Evolutionary conservation across 2,888 invertebrate species (phyloP).

Genomic region (Timandra comae): DNA sequence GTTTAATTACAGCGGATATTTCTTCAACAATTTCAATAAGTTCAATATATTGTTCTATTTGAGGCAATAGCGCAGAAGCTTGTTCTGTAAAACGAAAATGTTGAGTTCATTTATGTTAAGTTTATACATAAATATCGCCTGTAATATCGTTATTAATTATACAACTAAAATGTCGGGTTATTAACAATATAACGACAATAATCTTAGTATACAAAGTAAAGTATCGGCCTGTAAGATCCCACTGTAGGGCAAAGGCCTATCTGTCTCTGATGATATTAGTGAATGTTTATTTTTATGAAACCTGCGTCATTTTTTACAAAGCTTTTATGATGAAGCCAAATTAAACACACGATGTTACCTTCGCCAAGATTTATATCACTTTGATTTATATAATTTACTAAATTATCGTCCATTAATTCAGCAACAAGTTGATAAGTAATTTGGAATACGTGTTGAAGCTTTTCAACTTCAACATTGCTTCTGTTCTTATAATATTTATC

Average conservation of each 20-base stretch:
- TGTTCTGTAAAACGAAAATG: slow-evolving; percentile 36
- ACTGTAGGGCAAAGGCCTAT: too few species aligned
- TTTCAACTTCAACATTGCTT: slow-evolving; percentile 26
- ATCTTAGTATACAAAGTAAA: too few species aligned
- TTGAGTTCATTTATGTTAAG: too few species aligned
- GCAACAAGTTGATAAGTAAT: slow-evolving; percentile 36
- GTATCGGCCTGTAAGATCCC: too few species aligned
- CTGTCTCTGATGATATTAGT: too few species aligned
- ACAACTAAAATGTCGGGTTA: too few species aligned
- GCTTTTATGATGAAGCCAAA: slow-evolving; percentile 18
- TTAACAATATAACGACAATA: too few species aligned
- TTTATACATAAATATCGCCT: background rate
- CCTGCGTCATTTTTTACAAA: slow-evolving; percentile 27
- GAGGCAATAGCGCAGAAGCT: slow-evolving; percentile 34
- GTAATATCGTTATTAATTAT: too few species aligned
- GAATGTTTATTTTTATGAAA: background rate
- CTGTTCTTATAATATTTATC: slow-evolving; percentile 30
- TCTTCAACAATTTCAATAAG: slow-evolving; percentile 54
- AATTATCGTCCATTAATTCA: slow-evolving; percentile 27
- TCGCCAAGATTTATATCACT: slow-evolving; percentile 10
- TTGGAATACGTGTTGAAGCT: slow-evolving; percentile 31
- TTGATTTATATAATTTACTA: slow-evolving; percentile 2
- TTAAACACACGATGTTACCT: slow-evolving; percentile 32
- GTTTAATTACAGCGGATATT: slow-evolving; percentile 41
- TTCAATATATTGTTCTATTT: slow-evolving; percentile 55